A percentile compares a stretch with the other conserved stretches of the same genome.
phyloP scores from a whole-genome alignment of 2,797 vertebrate species.

The Parambassis ranga region DNA sequence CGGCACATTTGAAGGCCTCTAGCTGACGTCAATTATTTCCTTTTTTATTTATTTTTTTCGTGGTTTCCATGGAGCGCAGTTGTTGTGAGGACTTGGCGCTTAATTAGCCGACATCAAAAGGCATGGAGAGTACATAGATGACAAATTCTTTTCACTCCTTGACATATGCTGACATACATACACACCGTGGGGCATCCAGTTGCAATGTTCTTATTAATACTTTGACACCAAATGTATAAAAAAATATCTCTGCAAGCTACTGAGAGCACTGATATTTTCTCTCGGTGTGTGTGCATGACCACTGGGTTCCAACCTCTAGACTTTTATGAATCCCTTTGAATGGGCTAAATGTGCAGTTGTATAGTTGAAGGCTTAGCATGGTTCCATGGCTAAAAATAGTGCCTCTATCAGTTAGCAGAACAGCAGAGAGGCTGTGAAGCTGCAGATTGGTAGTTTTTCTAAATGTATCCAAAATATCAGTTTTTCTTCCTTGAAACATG shows the following conservation, averaged over 20 bases:
- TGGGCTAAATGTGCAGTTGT: slow-evolving; percentile 62
- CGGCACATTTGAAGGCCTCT: slow-evolving; percentile 64
- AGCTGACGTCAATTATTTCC: slow-evolving; percentile 69
- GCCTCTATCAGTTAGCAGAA: slow-evolving; percentile 58
- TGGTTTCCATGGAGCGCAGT: slow-evolving; percentile 77
- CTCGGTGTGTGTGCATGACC: slow-evolving; percentile 49
- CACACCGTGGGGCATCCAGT: slow-evolving; percentile 16
- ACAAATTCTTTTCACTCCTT: slow-evolving; percentile 62
- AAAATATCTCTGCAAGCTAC: not conserved
- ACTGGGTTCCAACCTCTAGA: slow-evolving; percentile 50
- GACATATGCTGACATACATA: slow-evolving; percentile 53
- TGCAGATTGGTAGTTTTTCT: slow-evolving; percentile 35
- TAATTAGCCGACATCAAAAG: slow-evolving; percentile 69
- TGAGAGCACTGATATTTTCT: slow-evolving; percentile 30
- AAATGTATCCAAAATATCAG: slow-evolving; percentile 26
- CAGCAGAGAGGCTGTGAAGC: slow-evolving; percentile 52
- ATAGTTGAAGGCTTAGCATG: slow-evolving; percentile 62
- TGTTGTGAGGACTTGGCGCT: slow-evolving; percentile 59
- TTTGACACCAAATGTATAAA: slow-evolving; percentile 55
- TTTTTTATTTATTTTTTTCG: slow-evolving; percentile 10
- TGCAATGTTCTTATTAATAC: slow-evolving; percentile 57
- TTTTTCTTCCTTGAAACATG: no score
- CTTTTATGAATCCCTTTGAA: slow-evolving; percentile 70
- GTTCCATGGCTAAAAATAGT: slow-evolving; percentile 76
- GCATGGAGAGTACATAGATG: slow-evolving; percentile 34